These are phyloP conservation scores for Phymanthus crucifer DNA, from an alignment of 92 coral and sea anemone genomes.

Conservation along the genomic window DNA sequence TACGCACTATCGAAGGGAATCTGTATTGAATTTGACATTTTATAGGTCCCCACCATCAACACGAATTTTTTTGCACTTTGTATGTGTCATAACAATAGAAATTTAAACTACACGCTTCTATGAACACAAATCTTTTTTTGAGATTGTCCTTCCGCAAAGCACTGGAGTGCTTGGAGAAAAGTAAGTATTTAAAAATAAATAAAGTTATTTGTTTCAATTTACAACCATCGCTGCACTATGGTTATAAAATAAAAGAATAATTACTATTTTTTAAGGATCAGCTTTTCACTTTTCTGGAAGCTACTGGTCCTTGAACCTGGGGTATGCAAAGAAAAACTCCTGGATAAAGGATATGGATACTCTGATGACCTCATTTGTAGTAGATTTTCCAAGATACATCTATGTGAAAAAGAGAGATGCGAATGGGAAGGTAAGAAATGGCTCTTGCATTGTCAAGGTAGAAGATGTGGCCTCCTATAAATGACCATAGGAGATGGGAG, in stretches of 20 bases:
- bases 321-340: neutral
- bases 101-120: no score
- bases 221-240: neutral
- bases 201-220: neutral
- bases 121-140: constrained; percentile 23
- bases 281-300: constrained; percentile 23
- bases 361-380: constrained; percentile 1
- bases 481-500: neutral
- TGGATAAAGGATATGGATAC: constrained; percentile 8
- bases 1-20: constrained; percentile 9
- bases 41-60: neutral
- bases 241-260: neutral
- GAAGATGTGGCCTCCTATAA: neutral
- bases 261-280: neutral
- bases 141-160: constrained; percentile 35
- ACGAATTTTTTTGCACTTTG: neutral
- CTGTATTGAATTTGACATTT: constrained; percentile 4
- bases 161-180: constrained; percentile 2
- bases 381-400: constrained; percentile 10
- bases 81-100: constrained; percentile 2
- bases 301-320: neutral
- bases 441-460: constrained; percentile 12
- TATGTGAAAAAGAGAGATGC: neutral
- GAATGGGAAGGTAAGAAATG: constrained; percentile 6
- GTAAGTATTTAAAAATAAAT: neutral